Conservation (phyloP, 2,113 vertebrate species). For the Indicator maculatus region DNA sequence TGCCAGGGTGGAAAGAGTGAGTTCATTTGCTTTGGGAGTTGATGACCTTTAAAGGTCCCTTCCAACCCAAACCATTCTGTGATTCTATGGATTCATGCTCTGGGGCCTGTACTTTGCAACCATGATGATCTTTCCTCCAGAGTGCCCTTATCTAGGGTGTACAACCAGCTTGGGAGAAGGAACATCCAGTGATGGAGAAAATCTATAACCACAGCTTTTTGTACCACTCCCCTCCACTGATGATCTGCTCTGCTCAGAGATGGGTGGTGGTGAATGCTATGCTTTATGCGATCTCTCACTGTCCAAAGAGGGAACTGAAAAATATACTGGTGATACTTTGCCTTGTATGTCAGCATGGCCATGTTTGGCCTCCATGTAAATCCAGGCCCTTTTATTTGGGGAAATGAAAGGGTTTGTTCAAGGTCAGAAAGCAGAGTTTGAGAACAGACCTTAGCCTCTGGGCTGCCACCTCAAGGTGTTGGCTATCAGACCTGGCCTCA, state of each 20-base stretch:
- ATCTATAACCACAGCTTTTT: background rate
- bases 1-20: background rate
- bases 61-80: no score
- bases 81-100: background rate
- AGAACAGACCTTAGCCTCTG: background rate
- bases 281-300: background rate
- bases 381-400: background rate
- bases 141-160: background rate
- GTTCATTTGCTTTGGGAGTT: no score
- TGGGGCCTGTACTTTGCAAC: background rate
- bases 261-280: background rate
- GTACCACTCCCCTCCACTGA: background rate
- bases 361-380: rapidly evolving
- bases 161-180: background rate
- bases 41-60: no score
- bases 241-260: background rate
- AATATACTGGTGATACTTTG: background rate
- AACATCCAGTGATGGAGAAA: background rate
- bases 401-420: background rate
- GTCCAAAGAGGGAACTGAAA: background rate
- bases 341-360: background rate
- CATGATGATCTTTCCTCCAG: background rate
- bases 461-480: background rate
- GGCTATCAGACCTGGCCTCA: background rate
- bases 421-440: background rate